phyloP scores from a whole-genome alignment of 2,888 invertebrate species.

The Laothoe populi region DNA sequence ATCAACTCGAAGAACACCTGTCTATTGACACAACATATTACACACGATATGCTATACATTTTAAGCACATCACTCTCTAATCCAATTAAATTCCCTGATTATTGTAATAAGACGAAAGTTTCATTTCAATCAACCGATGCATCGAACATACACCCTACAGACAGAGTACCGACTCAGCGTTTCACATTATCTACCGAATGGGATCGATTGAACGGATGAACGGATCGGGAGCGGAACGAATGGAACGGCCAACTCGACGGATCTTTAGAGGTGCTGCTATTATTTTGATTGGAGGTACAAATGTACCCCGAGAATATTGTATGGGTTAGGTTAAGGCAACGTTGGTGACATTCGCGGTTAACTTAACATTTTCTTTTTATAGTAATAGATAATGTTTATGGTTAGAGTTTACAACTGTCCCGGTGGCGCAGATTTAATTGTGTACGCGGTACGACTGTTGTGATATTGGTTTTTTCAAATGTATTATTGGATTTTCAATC shows the following conservation, averaged over 20 bases:
- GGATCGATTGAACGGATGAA: constrained; percentile 54
- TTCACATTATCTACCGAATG: constrained; percentile 51
- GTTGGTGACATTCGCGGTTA: constrained; percentile 28
- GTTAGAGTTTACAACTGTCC: too few relatives aligned
- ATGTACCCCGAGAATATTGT: constrained; percentile 43
- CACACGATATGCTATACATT: neutral
- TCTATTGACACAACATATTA: neutral
- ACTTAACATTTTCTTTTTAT: neutral
- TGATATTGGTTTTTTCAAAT: too few relatives aligned
- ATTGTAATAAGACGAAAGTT: constrained; percentile 13
- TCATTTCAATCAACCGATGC: constrained; percentile 26
- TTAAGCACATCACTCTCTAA: neutral
- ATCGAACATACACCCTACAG: constrained; percentile 57
- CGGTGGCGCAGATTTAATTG: too few relatives aligned
- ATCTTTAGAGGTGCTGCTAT: constrained; percentile 51
- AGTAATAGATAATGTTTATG: too few relatives aligned
- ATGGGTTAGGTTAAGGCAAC: constrained; percentile 45
- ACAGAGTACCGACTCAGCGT: constrained; percentile 56
- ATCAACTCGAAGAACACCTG: neutral
- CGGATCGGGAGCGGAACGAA: constrained; percentile 48
- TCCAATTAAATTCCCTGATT: constrained; percentile 8
- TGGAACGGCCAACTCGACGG: constrained; percentile 50
- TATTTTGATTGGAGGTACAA: constrained; percentile 54
- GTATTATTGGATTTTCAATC: too few relatives aligned
- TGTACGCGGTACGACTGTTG: too few relatives aligned